Percentiles rank a stretch among this genome's conserved stretches.
phyloP scores from a whole-genome alignment of 2,113 vertebrate species.

The Lepisosteus osseus region DNA sequence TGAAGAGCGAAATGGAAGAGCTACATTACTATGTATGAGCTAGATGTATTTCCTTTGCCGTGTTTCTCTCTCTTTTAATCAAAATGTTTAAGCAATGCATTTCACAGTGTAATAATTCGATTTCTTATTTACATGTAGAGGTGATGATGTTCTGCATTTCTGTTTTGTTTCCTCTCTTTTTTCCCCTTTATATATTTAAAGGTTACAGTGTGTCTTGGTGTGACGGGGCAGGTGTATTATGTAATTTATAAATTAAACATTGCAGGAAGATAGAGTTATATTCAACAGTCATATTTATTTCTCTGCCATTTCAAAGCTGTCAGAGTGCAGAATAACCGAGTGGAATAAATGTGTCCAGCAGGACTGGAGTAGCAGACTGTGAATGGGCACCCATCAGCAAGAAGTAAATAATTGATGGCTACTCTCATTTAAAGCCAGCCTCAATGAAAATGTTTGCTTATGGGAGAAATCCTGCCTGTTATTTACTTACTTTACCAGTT shows the following conservation, averaged over 20 bases:
- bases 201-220: constrained; percentile 16
- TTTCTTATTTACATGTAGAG: constrained; percentile 45
- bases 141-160: constrained; percentile 38
- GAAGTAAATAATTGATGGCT: constrained; percentile 55
- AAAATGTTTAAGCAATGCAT: constrained; percentile 18
- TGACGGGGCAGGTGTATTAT: constrained; percentile 10
- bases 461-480: constrained; percentile 34
- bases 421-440: constrained; percentile 35
- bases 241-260: constrained; percentile 58
- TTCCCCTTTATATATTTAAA: constrained; percentile 47
- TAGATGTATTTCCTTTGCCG: constrained; percentile 36
- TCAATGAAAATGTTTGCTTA: constrained; percentile 43
- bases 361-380: constrained; percentile 41
- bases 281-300: constrained; percentile 49
- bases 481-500: constrained; percentile 25
- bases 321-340: constrained; percentile 33
- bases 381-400: constrained; percentile 47
- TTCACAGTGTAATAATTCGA: constrained; percentile 28
- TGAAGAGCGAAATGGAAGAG: constrained; percentile 19
- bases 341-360: constrained; percentile 39
- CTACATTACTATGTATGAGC: constrained; percentile 44
- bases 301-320: constrained; percentile 46
- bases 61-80: constrained; percentile 20
- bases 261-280: constrained; percentile 37
- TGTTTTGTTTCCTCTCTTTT: constrained; percentile 32